phyloP scores from a whole-genome alignment of 2,888 invertebrate genomes.

The Clistopyga incitator region DNA sequence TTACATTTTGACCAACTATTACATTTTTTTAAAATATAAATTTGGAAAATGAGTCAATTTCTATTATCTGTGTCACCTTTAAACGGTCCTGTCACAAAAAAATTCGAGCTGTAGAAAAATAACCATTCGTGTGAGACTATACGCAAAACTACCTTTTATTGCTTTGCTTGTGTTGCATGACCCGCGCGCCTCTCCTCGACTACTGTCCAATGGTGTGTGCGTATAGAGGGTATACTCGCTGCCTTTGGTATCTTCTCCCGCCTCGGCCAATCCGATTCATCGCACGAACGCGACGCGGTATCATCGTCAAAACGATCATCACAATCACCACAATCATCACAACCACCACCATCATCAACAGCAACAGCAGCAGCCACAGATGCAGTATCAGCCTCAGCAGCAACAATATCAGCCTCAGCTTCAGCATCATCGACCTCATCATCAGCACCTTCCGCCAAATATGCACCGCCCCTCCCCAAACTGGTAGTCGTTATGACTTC shows the following conservation, averaged over 20 bases:
- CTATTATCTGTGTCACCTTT: no score
- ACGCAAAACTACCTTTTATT: constrained; percentile 75
- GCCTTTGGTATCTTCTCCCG: constrained; percentile 83
- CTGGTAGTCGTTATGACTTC: constrained; percentile 77
- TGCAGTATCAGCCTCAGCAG: constrained; percentile 66
- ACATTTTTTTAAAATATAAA: no score
- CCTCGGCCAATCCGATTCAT: constrained; percentile 76
- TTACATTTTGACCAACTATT: no score
- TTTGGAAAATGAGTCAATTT: no score
- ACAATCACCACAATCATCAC: constrained; percentile 78
- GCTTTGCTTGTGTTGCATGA: constrained; percentile 84
- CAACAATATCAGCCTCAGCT: constrained; percentile 64
- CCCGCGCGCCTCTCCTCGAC: constrained; percentile 75
- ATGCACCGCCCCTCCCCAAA: constrained; percentile 82
- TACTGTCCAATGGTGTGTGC: constrained; percentile 70
- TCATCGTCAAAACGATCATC: constrained; percentile 81
- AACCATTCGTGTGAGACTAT: constrained; percentile 30
- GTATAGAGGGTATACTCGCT: constrained; percentile 85
- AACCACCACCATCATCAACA: constrained; percentile 75
- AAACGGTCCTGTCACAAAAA: background rate
- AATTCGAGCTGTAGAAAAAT: constrained; percentile 14
- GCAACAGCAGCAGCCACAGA: constrained; percentile 70
- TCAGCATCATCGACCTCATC: constrained; percentile 73
- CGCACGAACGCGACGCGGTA: constrained; percentile 82
- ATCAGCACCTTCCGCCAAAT: constrained; percentile 79